Evolutionary conservation across 2,888 invertebrate species (phyloP), one percentile per base, ranked within the genome.

Genomic region (Drosophila diplacantha): DNA sequence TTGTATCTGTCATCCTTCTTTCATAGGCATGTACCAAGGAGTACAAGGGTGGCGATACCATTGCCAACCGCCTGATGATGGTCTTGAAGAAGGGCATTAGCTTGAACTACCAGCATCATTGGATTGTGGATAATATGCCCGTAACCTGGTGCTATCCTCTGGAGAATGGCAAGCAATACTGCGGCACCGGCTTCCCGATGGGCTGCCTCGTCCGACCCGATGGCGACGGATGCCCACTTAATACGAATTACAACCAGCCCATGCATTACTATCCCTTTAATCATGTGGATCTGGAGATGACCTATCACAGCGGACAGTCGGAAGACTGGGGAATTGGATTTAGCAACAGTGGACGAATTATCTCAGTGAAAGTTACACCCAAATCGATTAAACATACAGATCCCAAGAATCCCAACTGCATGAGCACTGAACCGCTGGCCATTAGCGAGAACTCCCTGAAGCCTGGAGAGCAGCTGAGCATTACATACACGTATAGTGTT

Each of bases 41-140:
- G 0, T 99, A 99, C 85, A 90, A 89, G 37, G 91, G 91, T 0
- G 92, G 91, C 0, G 91, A 92, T 72, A 37, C 52, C 12, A 18
- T 38, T 12, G 90, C 93, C 47, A 90, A 91, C 43, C 92, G 92
- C 68, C 93, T 93, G 77, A 88, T 99, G 79, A 93, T 94, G 81
- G 92, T 94, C 16, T 90, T 99, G 61, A 94, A 95, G 87, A 95
- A 95, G 89, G 98, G 97, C 64, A 96, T 98, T 91, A 93, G 94
- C 63, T 90, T 97, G 54, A 98, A 98, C 88, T 99, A 99, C 88
- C 96, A 98, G 83, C 99, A 99, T 89, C 99, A 99, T 88, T 99
- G 99, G 99, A 96, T 96, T 81, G 91, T 96, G 69, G 99, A 99
- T 89, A 99, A 99, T 87, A 98, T 99, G 98, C 99, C 99, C 0